Conservation (phyloP, 1,140 invertebrate genomes). For the Sycobia sp. region DNA sequence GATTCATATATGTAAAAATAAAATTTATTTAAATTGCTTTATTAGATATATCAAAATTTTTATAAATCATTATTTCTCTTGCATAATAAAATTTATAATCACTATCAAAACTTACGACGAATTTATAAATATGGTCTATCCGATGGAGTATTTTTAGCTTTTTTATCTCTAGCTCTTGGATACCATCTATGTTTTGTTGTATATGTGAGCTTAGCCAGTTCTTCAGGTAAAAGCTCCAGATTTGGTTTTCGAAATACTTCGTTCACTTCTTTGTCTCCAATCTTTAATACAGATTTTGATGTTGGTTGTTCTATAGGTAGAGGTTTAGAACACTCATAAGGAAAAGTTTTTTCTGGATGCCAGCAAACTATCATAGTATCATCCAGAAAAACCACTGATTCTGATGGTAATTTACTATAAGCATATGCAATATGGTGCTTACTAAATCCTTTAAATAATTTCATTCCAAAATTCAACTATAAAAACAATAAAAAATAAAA, state of each 20-base stretch:
- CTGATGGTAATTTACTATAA: slow-evolving; percentile 45
- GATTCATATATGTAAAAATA: too few species aligned
- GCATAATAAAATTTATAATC: too few species aligned
- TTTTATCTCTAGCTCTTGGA: slow-evolving; percentile 70
- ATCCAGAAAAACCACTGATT: slow-evolving; percentile 70
- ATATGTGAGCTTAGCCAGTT: slow-evolving; percentile 75
- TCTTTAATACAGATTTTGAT: slow-evolving; percentile 66
- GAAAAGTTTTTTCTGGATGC: slow-evolving; percentile 81
- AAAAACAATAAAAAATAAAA: neutral
- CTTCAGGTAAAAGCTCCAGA: slow-evolving; percentile 66
- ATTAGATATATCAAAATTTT: too few species aligned
- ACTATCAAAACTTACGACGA: too few species aligned
- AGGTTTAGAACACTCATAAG: slow-evolving; percentile 82
- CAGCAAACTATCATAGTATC: slow-evolving; percentile 82
- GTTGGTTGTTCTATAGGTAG: slow-evolving; percentile 62
- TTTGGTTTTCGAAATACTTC: slow-evolving; percentile 71
- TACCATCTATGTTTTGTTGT: slow-evolving; percentile 85
- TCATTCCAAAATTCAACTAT: slow-evolving; percentile 20
- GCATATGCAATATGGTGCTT: neutral
- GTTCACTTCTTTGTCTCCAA: slow-evolving; percentile 67
- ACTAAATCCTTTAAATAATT: slow-evolving; percentile 4
- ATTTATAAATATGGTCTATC: slow-evolving; percentile 79
- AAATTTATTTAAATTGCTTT: too few species aligned
- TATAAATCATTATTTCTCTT: too few species aligned
- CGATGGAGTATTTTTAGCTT: slow-evolving; percentile 69